Evolutionary conservation across 1,140 invertebrate species (phyloP), one percentile per base, ranked within the genome.

Genomic region (Epicauta chinensis): DNA sequence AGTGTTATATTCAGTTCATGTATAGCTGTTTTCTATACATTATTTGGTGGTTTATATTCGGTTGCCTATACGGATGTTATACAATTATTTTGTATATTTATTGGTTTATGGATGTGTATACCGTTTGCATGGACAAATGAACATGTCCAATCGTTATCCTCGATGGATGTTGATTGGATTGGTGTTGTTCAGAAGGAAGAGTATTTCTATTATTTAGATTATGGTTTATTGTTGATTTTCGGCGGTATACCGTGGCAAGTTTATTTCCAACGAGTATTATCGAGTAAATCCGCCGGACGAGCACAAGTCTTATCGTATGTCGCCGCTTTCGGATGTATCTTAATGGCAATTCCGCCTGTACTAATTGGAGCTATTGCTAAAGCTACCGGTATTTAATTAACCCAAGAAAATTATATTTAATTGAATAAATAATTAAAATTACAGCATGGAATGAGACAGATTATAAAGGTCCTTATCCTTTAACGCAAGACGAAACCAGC

Each of bases 161-260:
- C 81, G 10, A 83, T 89, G 71, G 86, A 91, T 9, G 87, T 91
- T 11, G 86, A 92, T 63, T 98, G 93, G 93, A 87, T 97, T 40
- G 93, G 93, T 0, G 70, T 76, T 9, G 74, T 98, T 3, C 78
- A 86, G 6, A 70, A 81, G 0, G 71, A 80, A 4, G 83, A 90
- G 50, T 82, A 86, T 35, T 91, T 88, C 67, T 81, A 79, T 42
- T 99, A 97, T 69, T 66, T 94, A 14, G 97, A 99, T 74, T 86
- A 90, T 56, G 92, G 89, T 15, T 74, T 99, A 44, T 76, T 99
- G 39, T 77, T 98, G 6, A 79, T 97, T 36, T 97, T 98, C 64
- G 97, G 97, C 6, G 97, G 97, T 16, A 98, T 99, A 62, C 97
- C 97, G 0, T 99, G 97, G 97, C 93, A 96, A 81, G 94, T 97